Conservation (phyloP, 2,113 vertebrate genomes). For the Forbesichthys agassizii region DNA sequence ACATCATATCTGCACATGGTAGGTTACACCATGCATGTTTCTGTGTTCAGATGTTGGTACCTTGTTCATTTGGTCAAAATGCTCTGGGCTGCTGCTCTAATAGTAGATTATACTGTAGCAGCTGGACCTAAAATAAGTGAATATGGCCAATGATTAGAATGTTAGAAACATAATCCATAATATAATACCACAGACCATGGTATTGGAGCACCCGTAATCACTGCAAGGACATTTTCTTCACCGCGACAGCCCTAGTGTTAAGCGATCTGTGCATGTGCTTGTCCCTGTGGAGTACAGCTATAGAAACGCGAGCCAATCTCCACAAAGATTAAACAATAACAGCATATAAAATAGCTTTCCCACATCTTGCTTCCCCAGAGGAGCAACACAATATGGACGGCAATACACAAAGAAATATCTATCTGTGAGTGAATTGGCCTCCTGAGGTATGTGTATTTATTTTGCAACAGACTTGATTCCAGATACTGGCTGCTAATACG, state of each 20-base stretch:
- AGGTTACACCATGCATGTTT: too few species aligned
- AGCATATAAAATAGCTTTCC: slow-evolving; percentile 50
- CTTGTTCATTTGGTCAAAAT: too few species aligned
- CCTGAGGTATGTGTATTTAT: slow-evolving; percentile 7
- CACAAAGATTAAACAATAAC: slow-evolving; percentile 55
- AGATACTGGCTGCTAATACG: not conserved
- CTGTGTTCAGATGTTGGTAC: too few species aligned
- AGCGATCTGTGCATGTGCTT: slow-evolving; percentile 8
- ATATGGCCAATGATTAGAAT: not conserved
- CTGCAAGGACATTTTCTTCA: too few species aligned
- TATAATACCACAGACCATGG: too few species aligned
- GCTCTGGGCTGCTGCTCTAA: too few species aligned
- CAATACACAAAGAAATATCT: slow-evolving; percentile 42
- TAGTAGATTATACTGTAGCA: not conserved
- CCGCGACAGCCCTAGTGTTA: not conserved
- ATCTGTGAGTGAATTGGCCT: slow-evolving; percentile 37
- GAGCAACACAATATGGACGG: slow-evolving; percentile 47
- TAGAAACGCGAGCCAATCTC: slow-evolving; percentile 1
- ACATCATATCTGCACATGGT: too few species aligned
- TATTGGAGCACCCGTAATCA: too few species aligned
- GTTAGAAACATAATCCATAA: slow-evolving; percentile 1
- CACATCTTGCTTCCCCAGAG: slow-evolving; percentile 40
- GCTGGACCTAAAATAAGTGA: too few species aligned
- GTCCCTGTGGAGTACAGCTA: not conserved
- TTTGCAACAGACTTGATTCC: not conserved